phyloP scores from a whole-genome alignment of 2,888 invertebrate genomes.

The Mythimna loreyi region DNA sequence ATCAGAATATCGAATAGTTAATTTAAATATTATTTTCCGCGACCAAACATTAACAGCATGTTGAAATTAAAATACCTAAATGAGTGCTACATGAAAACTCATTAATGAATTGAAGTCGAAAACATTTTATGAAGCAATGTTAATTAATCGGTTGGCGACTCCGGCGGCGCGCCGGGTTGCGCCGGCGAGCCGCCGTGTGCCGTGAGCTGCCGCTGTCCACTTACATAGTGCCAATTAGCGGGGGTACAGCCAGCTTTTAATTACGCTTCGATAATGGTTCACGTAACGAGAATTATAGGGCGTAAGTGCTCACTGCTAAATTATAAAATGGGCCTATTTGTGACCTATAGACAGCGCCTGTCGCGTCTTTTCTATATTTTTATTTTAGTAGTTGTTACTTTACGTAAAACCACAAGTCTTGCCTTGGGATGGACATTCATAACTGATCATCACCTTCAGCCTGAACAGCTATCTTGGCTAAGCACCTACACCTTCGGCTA shows the following conservation, averaged over 20 bases:
- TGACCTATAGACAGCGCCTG: conserved; percentile 6
- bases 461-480: no score
- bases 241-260: conserved; percentile 64
- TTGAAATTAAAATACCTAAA: conserved; percentile 35
- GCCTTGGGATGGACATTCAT: no score
- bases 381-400: not conserved
- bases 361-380: not conserved
- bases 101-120: conserved; percentile 53
- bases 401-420: no score
- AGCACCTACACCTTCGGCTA: no score
- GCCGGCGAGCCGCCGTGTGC: conserved; percentile 34
- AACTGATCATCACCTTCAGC: no score
- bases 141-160: conserved; percentile 49
- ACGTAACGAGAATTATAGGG: conserved; percentile 60
- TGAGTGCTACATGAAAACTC: conserved; percentile 43
- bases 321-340: conserved; percentile 40
- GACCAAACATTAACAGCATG: not conserved
- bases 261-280: conserved; percentile 64
- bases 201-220: conserved; percentile 42
- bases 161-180: conserved; percentile 6
- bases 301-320: conserved; percentile 42
- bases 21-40: conserved; percentile 24
- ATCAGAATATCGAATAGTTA: conserved; percentile 15
- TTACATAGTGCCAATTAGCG: conserved; percentile 55
- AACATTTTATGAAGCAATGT: conserved; percentile 49